A percentile compares a stretch with the other conserved stretches of the same genome.
These are phyloP conservation scores for Danaus chrysippus DNA, from an alignment of 2,888 invertebrate species.

Conservation along the genomic window DNA sequence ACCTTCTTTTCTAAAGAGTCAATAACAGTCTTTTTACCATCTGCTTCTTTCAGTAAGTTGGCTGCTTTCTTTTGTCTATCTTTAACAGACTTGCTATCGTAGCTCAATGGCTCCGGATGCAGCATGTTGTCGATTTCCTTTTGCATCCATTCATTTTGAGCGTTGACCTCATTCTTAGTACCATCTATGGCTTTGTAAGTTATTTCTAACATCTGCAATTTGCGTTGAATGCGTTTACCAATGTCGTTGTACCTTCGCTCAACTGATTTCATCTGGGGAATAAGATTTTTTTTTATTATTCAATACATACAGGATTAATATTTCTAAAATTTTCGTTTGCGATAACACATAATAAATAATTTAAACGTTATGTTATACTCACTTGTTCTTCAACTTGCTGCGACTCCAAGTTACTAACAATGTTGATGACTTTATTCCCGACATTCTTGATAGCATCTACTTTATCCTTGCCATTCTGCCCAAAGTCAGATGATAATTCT, in stretches of 20 bases:
- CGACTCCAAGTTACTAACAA: slow-evolving; percentile 91
- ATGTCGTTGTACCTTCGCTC: slow-evolving; percentile 92
- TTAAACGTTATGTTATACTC: slow-evolving; percentile 34
- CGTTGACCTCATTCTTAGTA: slow-evolving; percentile 88
- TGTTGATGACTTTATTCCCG: slow-evolving; percentile 85
- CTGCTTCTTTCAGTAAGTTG: slow-evolving; percentile 88
- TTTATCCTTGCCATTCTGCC: slow-evolving; percentile 84
- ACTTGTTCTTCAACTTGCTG: slow-evolving; percentile 94
- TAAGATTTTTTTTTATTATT: slow-evolving; percentile 21
- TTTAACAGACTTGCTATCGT: slow-evolving; percentile 87
- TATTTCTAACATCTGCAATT: slow-evolving; percentile 89
- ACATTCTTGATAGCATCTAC: slow-evolving; percentile 85
- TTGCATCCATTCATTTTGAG: slow-evolving; percentile 88
- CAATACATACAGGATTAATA: background rate
- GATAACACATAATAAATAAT: background rate
- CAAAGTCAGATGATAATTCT: slow-evolving; percentile 86
- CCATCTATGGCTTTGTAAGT: slow-evolving; percentile 91
- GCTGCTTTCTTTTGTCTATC: slow-evolving; percentile 85
- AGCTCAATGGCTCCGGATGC: slow-evolving; percentile 84
- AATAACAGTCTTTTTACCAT: slow-evolving; percentile 89
- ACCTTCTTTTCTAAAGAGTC: slow-evolving; percentile 91
- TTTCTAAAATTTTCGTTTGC: too few species aligned
- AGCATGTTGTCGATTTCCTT: slow-evolving; percentile 84
- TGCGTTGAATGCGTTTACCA: slow-evolving; percentile 90
- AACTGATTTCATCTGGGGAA: slow-evolving; percentile 84